Percentiles rank a stretch among this genome's conserved stretches.
Conservation (phyloP, 2,113 vertebrate species). For the Puma concolor region DNA sequence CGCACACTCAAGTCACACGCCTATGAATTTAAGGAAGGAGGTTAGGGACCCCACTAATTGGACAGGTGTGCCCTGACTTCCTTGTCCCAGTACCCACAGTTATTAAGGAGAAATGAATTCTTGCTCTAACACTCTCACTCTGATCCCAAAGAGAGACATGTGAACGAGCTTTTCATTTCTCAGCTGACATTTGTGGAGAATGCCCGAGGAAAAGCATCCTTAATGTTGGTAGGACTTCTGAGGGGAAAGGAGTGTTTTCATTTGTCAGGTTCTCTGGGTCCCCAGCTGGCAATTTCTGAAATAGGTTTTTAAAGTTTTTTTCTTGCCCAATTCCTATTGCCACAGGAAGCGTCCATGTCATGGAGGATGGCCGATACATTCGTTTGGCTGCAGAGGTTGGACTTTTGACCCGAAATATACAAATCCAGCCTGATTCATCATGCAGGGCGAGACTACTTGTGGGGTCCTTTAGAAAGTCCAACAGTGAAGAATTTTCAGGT, state of each 20-base stretch:
- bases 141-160: slow-evolving; percentile 74
- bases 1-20: not conserved
- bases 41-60: slow-evolving; percentile 63
- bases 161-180: slow-evolving; percentile 80
- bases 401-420: slow-evolving; percentile 84
- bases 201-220: slow-evolving; percentile 82
- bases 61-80: slow-evolving; percentile 36
- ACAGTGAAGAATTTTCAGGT: slow-evolving; percentile 81
- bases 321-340: slow-evolving; percentile 41
- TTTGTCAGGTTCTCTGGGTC: slow-evolving; percentile 71
- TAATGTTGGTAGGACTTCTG: slow-evolving; percentile 77
- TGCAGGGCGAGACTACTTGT: slow-evolving; percentile 84
- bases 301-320: slow-evolving; percentile 48
- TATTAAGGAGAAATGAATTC: slow-evolving; percentile 66
- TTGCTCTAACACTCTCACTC: slow-evolving; percentile 40
- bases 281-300: slow-evolving; percentile 67
- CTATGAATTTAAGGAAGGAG: not conserved
- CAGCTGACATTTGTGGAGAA: slow-evolving; percentile 53
- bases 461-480: slow-evolving; percentile 74
- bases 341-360: slow-evolving; percentile 80
- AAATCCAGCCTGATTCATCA: slow-evolving; percentile 80
- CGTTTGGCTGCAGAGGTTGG: slow-evolving; percentile 85
- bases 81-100: slow-evolving; percentile 70
- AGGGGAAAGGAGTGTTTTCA: slow-evolving; percentile 54
- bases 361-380: slow-evolving; percentile 68